These are phyloP conservation scores for Lymantria dispar DNA, from an alignment of 2,888 invertebrate genomes.

Conservation along the genomic window DNA sequence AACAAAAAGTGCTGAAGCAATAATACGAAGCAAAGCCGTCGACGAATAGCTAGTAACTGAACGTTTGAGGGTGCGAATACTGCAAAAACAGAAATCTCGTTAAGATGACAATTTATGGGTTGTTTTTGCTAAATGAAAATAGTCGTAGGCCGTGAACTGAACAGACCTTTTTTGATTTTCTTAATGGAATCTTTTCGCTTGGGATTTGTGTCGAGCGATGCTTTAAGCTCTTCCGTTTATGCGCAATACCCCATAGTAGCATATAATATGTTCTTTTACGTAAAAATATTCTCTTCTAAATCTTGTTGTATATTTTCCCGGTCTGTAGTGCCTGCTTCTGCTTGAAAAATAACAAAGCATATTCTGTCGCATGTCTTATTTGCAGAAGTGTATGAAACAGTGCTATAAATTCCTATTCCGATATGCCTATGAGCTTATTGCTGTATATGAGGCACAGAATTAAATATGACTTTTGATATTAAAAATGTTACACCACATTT, in stretches of 20 bases:
- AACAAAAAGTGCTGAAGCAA: constrained; percentile 52
- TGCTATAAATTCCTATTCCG: too few species aligned
- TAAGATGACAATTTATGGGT: constrained; percentile 83
- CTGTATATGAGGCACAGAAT: too few species aligned
- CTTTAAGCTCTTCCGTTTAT: constrained; percentile 66
- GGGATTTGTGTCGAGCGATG: constrained; percentile 76
- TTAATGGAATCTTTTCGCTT: constrained; percentile 80
- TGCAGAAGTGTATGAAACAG: too few species aligned
- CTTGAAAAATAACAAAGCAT: constrained; percentile 11
- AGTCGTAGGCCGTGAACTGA: constrained; percentile 75
- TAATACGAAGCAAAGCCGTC: constrained; percentile 46
- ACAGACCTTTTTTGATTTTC: constrained; percentile 81
- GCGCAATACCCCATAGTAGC: constrained; percentile 51
- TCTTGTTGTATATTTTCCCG: neutral
- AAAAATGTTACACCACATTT: too few species aligned
- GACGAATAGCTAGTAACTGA: constrained; percentile 57
- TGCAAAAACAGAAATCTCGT: constrained; percentile 81
- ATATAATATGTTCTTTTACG: constrained; percentile 46
- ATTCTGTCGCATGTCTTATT: constrained; percentile 16
- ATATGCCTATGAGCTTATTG: too few species aligned
- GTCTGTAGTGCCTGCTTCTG: neutral
- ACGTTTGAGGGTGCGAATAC: constrained; percentile 71
- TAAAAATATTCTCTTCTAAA: constrained; percentile 20
- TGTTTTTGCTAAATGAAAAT: constrained; percentile 83
- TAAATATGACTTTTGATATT: too few species aligned